These are phyloP conservation scores for Anoplolepis gracilipes DNA, from an alignment of 1,140 invertebrate species.

Conservation along the genomic window DNA sequence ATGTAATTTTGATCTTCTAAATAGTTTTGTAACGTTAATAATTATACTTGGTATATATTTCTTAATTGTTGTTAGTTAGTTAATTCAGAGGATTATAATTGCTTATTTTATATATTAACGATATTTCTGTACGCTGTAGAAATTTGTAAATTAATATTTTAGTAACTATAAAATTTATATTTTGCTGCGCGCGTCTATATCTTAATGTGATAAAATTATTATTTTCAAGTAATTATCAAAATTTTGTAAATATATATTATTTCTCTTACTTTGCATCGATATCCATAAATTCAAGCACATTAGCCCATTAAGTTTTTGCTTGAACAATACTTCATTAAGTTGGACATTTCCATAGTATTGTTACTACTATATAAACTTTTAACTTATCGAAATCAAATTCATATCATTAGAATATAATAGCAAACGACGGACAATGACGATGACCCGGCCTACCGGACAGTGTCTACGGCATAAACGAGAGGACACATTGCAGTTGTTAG, in stretches of 20 bases:
- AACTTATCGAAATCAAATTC: conserved; percentile 9
- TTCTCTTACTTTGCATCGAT: not conserved
- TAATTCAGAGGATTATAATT: not conserved
- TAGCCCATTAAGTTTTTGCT: not conserved
- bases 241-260: not conserved
- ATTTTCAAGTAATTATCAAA: not conserved
- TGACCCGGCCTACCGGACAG: conserved; percentile 46
- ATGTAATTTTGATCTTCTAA: not conserved
- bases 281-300: not conserved
- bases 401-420: conserved; percentile 34
- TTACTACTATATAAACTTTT: conserved; percentile 1
- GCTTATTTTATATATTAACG: not conserved
- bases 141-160: not conserved
- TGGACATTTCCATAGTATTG: not conserved
- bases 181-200: too few relatives aligned
- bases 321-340: not conserved
- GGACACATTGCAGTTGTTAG: conserved; percentile 44
- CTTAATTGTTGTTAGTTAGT: not conserved
- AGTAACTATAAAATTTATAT: not conserved
- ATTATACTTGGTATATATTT: not conserved
- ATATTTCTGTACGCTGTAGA: not conserved
- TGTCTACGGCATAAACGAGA: conserved; percentile 48
- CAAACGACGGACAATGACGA: conserved; percentile 33
- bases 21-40: not conserved
- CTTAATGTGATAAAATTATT: not conserved